Evolutionary conservation across 2,113 vertebrate species (phyloP), one percentile per base, ranked within the genome.

Genomic region (Trachemys scripta): DNA sequence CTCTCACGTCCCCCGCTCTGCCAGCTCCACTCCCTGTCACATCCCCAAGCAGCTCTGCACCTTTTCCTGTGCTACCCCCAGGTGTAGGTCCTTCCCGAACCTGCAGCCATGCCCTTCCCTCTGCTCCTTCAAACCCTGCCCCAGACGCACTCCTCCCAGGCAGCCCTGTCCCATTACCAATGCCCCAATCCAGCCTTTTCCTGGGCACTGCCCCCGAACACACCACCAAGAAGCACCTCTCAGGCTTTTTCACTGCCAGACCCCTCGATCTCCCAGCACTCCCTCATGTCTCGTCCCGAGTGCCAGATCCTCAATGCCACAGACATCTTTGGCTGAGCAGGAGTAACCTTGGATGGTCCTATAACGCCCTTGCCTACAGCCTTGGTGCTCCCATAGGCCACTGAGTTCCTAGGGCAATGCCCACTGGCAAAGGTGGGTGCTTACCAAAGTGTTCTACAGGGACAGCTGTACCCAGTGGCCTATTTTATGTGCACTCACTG

Each of bases 401-500:
- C 6, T 1, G 42, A 45, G 57, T 38, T 38, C 27, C 4, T 7
- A 1, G 5, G 31, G 3, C 24, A 10, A 54, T 84, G 82, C 24
- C 54, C 20, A 27, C 5, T 3, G 10, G 49, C 42, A 38, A 25
- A 2, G 3, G 8, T 20, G 54, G 76, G 84, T 51, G 31, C 85
- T 97, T 93, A 96, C 96, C 94, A 88, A 20, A 13, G 88, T 75
- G 53, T 83, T 75, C 42, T 50, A 88, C 57, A 5, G 3, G 85
- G 90, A 76, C 91, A 62, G 88, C 90, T 95, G 5, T 76, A 65
- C 86, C 76, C 94, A 87, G 90, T 87, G 81, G 83, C 50, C 87
- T 2, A 2, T 51, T 93, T 82, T 95, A 53, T 69, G 56, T 76
- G 45, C 6, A 59, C 0, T 0, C 0, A 0, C 50, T 54, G 38